Percentiles rank a stretch among this genome's conserved stretches.
Evolutionary conservation across 2,888 invertebrate species (phyloP).

Genomic region (Tenthredo mesomela): DNA sequence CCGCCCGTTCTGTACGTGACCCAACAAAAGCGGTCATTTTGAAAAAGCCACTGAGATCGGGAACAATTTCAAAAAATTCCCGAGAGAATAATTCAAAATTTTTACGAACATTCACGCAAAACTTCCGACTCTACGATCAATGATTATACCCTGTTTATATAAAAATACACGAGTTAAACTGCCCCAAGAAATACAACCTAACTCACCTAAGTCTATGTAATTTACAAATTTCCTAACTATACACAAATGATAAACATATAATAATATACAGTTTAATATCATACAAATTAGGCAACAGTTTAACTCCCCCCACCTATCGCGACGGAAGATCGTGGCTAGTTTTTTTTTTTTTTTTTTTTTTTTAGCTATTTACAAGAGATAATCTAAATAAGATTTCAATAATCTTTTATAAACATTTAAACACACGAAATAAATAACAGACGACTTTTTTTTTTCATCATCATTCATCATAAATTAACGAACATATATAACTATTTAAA

Average conservation of each 20-base stretch:
- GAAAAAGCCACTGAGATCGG: slow-evolving; percentile 69
- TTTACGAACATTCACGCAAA: slow-evolving; percentile 66
- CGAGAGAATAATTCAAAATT: slow-evolving; percentile 60
- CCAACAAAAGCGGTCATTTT: slow-evolving; percentile 76
- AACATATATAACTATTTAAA: slow-evolving; percentile 51
- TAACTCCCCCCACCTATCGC: slow-evolving; percentile 22
- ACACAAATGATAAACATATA: slow-evolving; percentile 47
- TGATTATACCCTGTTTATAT: slow-evolving; percentile 51
- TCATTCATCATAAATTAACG: slow-evolving; percentile 52
- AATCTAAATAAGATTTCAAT: slow-evolving; percentile 42
- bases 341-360: neutral
- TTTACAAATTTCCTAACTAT: slow-evolving; percentile 51
- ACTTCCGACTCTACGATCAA: slow-evolving; percentile 47
- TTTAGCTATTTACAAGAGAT: slow-evolving; percentile 48
- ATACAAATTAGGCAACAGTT: slow-evolving; percentile 48
- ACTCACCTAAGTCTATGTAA: slow-evolving; percentile 33
- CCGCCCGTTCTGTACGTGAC: slow-evolving; percentile 72
- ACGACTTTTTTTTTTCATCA: slow-evolving; percentile 33
- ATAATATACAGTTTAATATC: slow-evolving; percentile 49
- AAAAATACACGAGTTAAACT: slow-evolving; percentile 49
- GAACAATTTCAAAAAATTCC: slow-evolving; percentile 66
- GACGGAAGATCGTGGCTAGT: slow-evolving; percentile 46
- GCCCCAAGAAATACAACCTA: slow-evolving; percentile 47
- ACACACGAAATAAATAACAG: slow-evolving; percentile 52
- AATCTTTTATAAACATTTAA: slow-evolving; percentile 49